phyloP scores from a whole-genome alignment of 2,797 vertebrate genomes.

The Miichthys miiuy region DNA sequence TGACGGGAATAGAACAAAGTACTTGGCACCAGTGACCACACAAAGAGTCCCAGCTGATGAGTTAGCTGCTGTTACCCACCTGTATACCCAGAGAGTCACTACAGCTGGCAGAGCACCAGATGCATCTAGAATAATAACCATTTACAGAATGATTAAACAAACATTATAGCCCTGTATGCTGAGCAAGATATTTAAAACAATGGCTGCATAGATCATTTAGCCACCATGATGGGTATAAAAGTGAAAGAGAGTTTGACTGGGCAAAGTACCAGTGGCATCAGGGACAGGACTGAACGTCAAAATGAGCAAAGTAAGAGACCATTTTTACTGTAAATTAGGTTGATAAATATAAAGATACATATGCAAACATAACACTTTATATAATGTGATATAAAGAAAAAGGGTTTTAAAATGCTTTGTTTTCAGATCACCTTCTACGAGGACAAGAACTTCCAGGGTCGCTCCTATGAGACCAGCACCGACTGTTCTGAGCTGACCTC shows the following conservation, averaged over 20 bases:
- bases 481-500: slow-evolving; percentile 80
- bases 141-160: slow-evolving; percentile 78
- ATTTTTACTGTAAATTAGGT: neutral
- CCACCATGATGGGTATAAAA: slow-evolving; percentile 79
- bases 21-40: slow-evolving; percentile 12
- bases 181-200: slow-evolving; percentile 81
- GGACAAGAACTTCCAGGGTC: slow-evolving; percentile 82
- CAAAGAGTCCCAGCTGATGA: slow-evolving; percentile 45
- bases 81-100: slow-evolving; percentile 47
- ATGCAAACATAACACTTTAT: neutral
- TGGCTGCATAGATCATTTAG: slow-evolving; percentile 74
- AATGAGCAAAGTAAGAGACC: slow-evolving; percentile 78
- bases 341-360: neutral
- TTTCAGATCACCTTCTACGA: slow-evolving; percentile 81
- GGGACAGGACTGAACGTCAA: slow-evolving; percentile 46
- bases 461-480: slow-evolving; percentile 77
- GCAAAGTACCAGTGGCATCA: slow-evolving; percentile 57
- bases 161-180: slow-evolving; percentile 73
- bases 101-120: slow-evolving; percentile 73
- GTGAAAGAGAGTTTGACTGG: slow-evolving; percentile 42
- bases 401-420: slow-evolving; percentile 14
- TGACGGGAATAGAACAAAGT: slow-evolving; percentile 8
- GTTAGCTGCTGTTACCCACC: slow-evolving; percentile 48
- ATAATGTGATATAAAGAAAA: neutral
- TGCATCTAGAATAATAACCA: slow-evolving; percentile 78